Conservation (phyloP, 1,140 invertebrate genomes). For the Calephelis virginiensis region DNA sequence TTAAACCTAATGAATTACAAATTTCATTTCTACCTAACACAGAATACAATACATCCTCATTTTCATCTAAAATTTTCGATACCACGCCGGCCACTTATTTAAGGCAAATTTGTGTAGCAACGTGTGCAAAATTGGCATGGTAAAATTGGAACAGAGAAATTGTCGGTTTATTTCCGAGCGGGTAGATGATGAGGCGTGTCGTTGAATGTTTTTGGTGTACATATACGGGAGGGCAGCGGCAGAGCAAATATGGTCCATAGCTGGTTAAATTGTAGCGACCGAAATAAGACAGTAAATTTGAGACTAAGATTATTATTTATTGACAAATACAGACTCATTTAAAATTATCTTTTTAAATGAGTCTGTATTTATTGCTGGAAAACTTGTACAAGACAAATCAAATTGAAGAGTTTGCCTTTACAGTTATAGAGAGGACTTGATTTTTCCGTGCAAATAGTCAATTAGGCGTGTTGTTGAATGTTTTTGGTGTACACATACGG, state of each 20-base stretch:
- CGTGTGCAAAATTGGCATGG: slow-evolving; percentile 35
- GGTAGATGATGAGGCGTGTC: not conserved
- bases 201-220: slow-evolving; percentile 4
- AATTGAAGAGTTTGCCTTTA: too few species aligned
- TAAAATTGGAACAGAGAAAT: slow-evolving; percentile 43
- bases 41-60: slow-evolving; percentile 18
- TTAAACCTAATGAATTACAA: not conserved
- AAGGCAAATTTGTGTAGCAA: slow-evolving; percentile 41
- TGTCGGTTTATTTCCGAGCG: slow-evolving; percentile 30
- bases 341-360: too few species aligned
- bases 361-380: too few species aligned
- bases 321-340: too few species aligned
- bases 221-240: not conserved
- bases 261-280: too few species aligned
- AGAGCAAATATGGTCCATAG: not conserved
- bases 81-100: slow-evolving; percentile 43
- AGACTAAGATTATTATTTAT: too few species aligned
- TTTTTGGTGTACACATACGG: not conserved
- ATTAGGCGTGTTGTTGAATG: not conserved
- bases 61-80: slow-evolving; percentile 39
- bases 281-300: too few species aligned
- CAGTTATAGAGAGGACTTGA: too few species aligned
- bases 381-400: too few species aligned
- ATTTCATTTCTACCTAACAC: not conserved
- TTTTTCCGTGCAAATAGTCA: slow-evolving; percentile 13